phyloP scores from a whole-genome alignment of 1,140 invertebrate species.

The Rhizoglyphus robini region DNA sequence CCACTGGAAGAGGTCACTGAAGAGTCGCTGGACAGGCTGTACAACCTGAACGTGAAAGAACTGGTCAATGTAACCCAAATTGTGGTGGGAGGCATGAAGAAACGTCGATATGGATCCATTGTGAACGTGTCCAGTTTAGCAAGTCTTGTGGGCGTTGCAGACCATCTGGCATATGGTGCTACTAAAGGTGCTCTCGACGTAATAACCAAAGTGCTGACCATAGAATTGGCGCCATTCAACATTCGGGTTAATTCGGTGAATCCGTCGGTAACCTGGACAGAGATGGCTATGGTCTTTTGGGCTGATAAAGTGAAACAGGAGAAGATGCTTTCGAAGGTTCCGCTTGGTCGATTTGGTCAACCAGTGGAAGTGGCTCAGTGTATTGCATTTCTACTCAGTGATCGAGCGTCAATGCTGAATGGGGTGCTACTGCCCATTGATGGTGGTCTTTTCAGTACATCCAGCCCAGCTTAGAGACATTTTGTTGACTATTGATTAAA shows the following conservation, averaged over 20 bases:
- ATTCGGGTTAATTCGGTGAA: constrained; percentile 79
- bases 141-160: constrained; percentile 47
- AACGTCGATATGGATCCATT: constrained; percentile 50
- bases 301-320: constrained; percentile 50
- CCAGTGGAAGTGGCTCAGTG: constrained; percentile 67
- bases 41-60: constrained; percentile 60
- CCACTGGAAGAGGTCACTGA: constrained; percentile 50
- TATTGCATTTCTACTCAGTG: constrained; percentile 63
- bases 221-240: constrained; percentile 58
- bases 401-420: constrained; percentile 61
- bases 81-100: constrained; percentile 55
- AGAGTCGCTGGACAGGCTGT: constrained; percentile 49
- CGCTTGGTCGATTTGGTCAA: constrained; percentile 52
- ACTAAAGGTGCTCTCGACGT: constrained; percentile 47
- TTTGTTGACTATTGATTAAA: too few species aligned
- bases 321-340: constrained; percentile 60
- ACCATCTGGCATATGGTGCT: constrained; percentile 59
- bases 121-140: constrained; percentile 81
- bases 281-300: constrained; percentile 70
- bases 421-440: constrained; percentile 62
- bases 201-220: constrained; percentile 53
- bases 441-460: too few species aligned
- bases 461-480: too few species aligned
- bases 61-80: constrained; percentile 65
- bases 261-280: constrained; percentile 77